Conservation (phyloP, 2,888 invertebrate genomes). For the Napeogenes inachia region DNA sequence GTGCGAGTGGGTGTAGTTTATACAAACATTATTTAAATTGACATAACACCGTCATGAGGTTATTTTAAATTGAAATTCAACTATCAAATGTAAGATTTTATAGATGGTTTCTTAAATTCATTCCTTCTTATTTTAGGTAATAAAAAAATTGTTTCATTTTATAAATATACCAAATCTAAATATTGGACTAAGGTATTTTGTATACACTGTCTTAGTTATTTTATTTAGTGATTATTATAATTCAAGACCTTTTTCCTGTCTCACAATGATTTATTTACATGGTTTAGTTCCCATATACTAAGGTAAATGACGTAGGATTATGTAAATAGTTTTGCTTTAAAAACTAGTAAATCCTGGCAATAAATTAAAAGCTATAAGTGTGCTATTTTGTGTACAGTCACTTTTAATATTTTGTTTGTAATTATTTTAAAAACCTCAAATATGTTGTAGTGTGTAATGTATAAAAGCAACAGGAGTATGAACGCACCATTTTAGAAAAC, state of each 20-base stretch:
- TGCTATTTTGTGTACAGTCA: conserved; percentile 34
- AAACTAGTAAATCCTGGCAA: conserved; percentile 42
- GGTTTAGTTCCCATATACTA: conserved; percentile 48
- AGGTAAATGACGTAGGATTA: conserved; percentile 56
- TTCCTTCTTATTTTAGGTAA: conserved; percentile 69
- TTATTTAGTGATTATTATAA: conserved; percentile 51
- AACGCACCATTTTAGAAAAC: conserved; percentile 2
- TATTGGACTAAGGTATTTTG: conserved; percentile 37
- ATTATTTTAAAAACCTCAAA: conserved; percentile 7
- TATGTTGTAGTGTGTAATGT: conserved; percentile 1
- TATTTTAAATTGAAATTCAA: conserved; percentile 33
- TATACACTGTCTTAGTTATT: conserved; percentile 43
- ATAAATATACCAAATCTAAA: conserved; percentile 28
- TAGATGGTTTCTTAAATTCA: conserved; percentile 49
- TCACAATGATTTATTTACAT: conserved; percentile 44
- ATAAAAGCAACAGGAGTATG: conserved; percentile 6
- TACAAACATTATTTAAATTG: conserved; percentile 16
- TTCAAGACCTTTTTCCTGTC: conserved; percentile 44
- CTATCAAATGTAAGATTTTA: conserved; percentile 29
- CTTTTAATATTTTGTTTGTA: conserved; percentile 15
- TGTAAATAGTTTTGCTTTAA: conserved; percentile 68
- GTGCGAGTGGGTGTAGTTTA: conserved; percentile 32
- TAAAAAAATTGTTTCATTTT: conserved; percentile 24
- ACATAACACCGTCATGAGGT: conserved; percentile 30
- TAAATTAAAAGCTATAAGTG: conserved; percentile 36